phyloP scores from a whole-genome alignment of 1,140 invertebrate genomes.

The Oedothorax gibbosus region DNA sequence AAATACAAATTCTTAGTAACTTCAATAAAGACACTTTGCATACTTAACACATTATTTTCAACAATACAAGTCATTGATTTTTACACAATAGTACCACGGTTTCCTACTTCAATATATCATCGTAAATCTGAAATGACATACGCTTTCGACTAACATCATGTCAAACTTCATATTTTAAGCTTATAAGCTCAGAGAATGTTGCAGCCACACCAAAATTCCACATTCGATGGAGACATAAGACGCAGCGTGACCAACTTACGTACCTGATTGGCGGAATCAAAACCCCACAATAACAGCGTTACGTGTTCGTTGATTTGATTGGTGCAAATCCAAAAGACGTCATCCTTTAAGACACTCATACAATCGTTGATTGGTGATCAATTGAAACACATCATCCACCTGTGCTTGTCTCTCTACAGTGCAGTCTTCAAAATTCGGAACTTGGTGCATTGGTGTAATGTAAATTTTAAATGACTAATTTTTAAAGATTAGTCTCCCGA shows the following conservation, averaged over 20 bases:
- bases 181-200: slow-evolving; percentile 12
- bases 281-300: slow-evolving; percentile 5
- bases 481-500: slow-evolving; percentile 42
- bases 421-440: not conserved
- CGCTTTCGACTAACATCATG: no score
- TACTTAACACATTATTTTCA: no score
- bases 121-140: no score
- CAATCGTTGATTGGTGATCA: not conserved
- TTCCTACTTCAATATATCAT: no score
- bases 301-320: not conserved
- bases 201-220: slow-evolving; percentile 11
- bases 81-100: no score
- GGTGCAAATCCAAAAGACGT: not conserved
- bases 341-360: not conserved
- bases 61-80: no score
- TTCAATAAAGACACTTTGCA: no score
- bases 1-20: no score
- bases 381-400: not conserved
- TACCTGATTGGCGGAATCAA: not conserved
- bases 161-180: no score
- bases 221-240: not conserved
- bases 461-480: not conserved
- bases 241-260: not conserved
- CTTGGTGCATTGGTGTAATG: slow-evolving; percentile 19
- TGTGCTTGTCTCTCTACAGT: not conserved